phyloP scores from a whole-genome alignment of 2,888 invertebrate species.

The Bombylius major region DNA sequence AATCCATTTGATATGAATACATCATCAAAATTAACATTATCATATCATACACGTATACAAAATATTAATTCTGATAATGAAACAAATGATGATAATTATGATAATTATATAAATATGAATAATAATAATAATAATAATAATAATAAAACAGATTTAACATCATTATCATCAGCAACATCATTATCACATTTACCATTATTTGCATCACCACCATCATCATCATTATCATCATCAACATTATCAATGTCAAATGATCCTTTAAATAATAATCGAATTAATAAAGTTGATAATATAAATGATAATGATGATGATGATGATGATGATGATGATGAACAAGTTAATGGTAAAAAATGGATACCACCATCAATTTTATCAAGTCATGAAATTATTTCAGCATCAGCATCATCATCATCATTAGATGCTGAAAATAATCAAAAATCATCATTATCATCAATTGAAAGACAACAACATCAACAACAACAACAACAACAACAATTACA shows the following conservation, averaged over 20 bases:
- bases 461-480: neutral
- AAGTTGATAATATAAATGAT: neutral
- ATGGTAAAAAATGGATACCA: constrained; percentile 10
- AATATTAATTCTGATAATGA: neutral
- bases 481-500: neutral
- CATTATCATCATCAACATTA: neutral
- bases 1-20: neutral
- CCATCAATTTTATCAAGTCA: constrained; percentile 9
- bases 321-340: no score
- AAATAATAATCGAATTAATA: constrained; percentile 1
- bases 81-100: neutral
- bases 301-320: neutral
- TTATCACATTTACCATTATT: neutral
- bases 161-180: neutral
- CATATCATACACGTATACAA: neutral
- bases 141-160: neutral
- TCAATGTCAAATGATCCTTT: neutral
- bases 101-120: neutral
- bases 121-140: neutral
- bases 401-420: neutral
- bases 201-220: neutral
- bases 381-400: neutral
- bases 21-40: neutral
- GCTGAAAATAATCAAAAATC: neutral
- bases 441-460: neutral